Percentiles rank a stretch among this genome's conserved stretches.
Evolutionary conservation across 2,888 invertebrate species (phyloP).

Genomic region (Sphinx pinastri): DNA sequence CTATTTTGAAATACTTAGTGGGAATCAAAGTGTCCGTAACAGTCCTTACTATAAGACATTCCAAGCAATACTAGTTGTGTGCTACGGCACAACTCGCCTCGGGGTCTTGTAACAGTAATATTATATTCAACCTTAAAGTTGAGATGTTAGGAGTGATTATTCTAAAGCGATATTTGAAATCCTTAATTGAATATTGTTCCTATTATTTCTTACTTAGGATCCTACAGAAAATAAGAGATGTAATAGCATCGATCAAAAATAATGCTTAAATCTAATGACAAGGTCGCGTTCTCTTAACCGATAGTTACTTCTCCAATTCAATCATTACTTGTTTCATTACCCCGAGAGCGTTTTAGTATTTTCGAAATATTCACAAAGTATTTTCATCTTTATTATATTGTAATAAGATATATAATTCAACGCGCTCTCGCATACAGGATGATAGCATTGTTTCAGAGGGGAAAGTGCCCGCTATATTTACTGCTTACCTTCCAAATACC

Average conservation of each 20-base stretch:
- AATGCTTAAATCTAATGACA: background rate
- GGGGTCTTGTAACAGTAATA: background rate
- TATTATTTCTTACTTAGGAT: no score
- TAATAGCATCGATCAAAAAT: background rate
- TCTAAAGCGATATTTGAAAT: background rate
- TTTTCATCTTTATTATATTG: conserved; percentile 18
- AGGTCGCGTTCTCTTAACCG: background rate
- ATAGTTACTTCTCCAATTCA: background rate
- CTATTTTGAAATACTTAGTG: background rate
- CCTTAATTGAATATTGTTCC: no score
- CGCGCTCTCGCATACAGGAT: background rate
- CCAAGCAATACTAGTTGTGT: conserved; percentile 14
- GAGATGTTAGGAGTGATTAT: background rate
- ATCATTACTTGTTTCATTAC: background rate
- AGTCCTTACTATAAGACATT: conserved; percentile 5
- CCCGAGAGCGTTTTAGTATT: conserved; percentile 7
- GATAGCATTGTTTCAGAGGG: background rate
- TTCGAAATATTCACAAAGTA: conserved; percentile 17
- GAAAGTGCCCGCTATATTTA: background rate
- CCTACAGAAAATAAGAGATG: no score
- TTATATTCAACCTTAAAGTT: background rate
- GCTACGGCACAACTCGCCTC: background rate
- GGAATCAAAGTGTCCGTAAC: background rate
- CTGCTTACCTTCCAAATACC: background rate
- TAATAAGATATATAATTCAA: conserved; percentile 7